Conservation (phyloP, 2,113 vertebrate genomes). For the Leucopsar rothschildi region DNA sequence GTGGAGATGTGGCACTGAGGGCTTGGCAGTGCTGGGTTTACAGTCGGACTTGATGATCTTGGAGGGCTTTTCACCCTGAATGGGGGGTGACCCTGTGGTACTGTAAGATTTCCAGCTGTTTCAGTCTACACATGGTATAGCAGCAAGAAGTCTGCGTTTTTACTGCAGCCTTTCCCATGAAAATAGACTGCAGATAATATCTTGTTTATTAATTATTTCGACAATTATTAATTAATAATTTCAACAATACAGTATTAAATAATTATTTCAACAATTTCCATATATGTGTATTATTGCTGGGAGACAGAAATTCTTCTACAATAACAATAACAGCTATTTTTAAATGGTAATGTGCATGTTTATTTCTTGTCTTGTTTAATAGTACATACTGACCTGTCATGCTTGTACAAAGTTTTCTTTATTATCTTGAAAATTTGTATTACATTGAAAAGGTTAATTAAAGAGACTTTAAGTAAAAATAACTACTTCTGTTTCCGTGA, state of each 20-base stretch:
- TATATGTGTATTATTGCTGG: neutral
- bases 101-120: neutral
- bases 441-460: neutral
- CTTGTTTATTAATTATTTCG: neutral
- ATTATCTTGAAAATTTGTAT: neutral
- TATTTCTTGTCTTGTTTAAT: neutral
- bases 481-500: neutral
- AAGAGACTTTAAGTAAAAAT: neutral
- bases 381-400: neutral
- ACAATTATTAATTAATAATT: too few relatives aligned
- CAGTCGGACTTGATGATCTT: fast-evolving
- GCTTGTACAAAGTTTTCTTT: neutral
- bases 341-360: neutral
- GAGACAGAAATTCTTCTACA: neutral
- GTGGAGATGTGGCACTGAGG: neutral
- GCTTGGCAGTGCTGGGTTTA: neutral
- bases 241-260: too few relatives aligned
- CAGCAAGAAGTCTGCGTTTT: neutral
- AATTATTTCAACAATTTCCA: neutral
- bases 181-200: neutral
- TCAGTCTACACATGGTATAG: neutral
- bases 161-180: neutral
- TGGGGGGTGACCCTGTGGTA: too few relatives aligned
- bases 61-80: neutral
- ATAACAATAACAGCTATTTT: neutral